Evolutionary conservation across 2,888 invertebrate genomes (phyloP).

Genomic region (Junonia oenone): DNA sequence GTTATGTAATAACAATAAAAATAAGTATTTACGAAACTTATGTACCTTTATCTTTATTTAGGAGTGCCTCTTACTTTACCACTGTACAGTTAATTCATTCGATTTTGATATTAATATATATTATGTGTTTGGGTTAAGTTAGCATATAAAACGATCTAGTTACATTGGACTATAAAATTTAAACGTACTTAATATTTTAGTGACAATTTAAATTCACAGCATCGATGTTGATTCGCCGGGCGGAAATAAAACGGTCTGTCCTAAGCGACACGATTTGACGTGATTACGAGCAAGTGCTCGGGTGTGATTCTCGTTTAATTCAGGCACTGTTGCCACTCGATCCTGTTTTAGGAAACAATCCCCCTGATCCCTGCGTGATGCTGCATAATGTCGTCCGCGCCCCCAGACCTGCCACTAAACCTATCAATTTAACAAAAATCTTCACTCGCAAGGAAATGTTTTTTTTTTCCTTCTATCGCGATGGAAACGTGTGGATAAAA

Average conservation of each 20-base stretch:
- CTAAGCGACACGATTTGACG: conserved; percentile 22
- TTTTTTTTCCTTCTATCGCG: conserved; percentile 8
- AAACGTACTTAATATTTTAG: not conserved
- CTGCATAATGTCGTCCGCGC: conserved; percentile 67
- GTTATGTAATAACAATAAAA: too few relatives aligned
- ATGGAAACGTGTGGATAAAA: conserved; percentile 1
- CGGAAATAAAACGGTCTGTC: conserved; percentile 19
- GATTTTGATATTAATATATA: too few relatives aligned
- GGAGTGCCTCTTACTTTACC: too few relatives aligned
- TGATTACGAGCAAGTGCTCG: conserved; percentile 32
- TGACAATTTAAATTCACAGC: not conserved
- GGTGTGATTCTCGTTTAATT: conserved; percentile 52
- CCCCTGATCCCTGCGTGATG: conserved; percentile 73
- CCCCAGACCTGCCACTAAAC: conserved; percentile 44
- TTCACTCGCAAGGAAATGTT: conserved; percentile 25
- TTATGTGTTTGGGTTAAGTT: too few relatives aligned
- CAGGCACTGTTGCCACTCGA: conserved; percentile 55
- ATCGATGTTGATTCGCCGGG: not conserved
- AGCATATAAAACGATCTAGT: too few relatives aligned
- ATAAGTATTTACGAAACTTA: too few relatives aligned
- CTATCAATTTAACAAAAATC: conserved; percentile 61
- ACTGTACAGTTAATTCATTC: too few relatives aligned
- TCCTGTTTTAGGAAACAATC: conserved; percentile 74
- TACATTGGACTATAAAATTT: not conserved
- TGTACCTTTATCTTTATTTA: too few relatives aligned